Evolutionary conservation across 2,113 vertebrate species (phyloP).

Genomic region (Sakesphorus luctuosus): DNA sequence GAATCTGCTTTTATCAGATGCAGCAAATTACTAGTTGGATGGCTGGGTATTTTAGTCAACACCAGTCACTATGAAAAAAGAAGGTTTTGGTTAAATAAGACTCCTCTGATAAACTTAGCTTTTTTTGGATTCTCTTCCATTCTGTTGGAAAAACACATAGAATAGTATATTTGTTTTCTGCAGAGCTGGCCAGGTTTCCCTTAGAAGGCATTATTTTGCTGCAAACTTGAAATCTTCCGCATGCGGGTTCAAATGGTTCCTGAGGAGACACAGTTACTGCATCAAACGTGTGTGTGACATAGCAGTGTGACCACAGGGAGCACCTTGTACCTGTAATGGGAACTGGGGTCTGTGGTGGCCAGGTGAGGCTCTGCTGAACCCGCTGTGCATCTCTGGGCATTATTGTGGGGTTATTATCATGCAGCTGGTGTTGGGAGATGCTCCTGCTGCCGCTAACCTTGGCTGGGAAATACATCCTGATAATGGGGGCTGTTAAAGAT

Average conservation of each 20-base stretch:
- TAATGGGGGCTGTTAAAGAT: conserved; percentile 45
- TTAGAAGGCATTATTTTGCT: not conserved
- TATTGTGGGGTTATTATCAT: not conserved
- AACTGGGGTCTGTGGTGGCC: rapidly evolving
- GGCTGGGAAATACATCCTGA: conserved; percentile 45
- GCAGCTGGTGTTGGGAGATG: not conserved
- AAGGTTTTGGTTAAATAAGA: conserved; percentile 49
- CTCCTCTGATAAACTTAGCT: conserved; percentile 57
- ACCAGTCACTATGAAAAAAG: conserved; percentile 35
- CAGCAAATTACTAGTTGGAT: conserved; percentile 39
- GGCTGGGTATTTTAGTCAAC: conserved; percentile 63
- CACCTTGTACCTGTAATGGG: not conserved
- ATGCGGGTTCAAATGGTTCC: rapidly evolving
- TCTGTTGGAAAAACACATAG: not conserved
- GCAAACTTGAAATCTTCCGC: not conserved
- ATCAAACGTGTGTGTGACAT: rapidly evolving
- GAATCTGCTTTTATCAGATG: conserved; percentile 47
- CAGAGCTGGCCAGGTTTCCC: not conserved
- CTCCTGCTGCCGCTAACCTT: conserved; percentile 38
- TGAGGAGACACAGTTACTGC: not conserved
- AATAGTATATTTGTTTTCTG: not conserved
- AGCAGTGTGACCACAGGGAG: rapidly evolving
- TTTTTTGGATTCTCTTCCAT: not conserved
- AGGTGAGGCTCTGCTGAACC: not conserved
- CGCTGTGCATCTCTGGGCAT: rapidly evolving